A percentile compares a stretch with the other conserved stretches of the same genome.
Conservation (phyloP, 2,797 vertebrate genomes). For the Monodelphis domestica region DNA sequence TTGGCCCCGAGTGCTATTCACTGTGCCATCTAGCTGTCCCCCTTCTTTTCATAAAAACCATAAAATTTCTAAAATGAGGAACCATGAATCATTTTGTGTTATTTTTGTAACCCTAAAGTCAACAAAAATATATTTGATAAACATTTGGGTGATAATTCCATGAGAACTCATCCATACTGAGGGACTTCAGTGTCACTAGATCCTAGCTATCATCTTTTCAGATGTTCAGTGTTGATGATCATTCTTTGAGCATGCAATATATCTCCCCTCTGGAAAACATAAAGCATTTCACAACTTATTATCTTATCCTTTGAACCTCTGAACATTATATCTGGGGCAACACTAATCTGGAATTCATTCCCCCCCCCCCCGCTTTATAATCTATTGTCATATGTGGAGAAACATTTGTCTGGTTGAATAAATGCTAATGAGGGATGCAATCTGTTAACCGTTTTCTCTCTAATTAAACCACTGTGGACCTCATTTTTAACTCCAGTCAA, state of each 20-base stretch:
- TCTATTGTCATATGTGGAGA: not conserved
- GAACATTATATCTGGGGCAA: not conserved
- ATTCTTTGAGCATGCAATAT: not conserved
- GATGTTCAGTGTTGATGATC: not conserved
- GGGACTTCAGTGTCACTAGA: not conserved
- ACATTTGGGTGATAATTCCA: slow-evolving; percentile 1
- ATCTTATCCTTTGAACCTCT: not conserved
- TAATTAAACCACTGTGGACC: not conserved
- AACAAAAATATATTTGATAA: not conserved
- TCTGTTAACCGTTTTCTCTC: slow-evolving; percentile 13
- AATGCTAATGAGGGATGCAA: not conserved
- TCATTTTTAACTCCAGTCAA: slow-evolving; percentile 17
- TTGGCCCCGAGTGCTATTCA: accelerated
- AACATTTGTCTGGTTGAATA: slow-evolving; percentile 27
- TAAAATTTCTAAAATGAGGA: slow-evolving; percentile 17
- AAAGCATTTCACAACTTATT: not conserved
- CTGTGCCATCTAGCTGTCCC: not conserved
- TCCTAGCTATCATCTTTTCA: not conserved
- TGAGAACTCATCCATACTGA: not conserved
- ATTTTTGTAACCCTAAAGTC: slow-evolving; percentile 29
- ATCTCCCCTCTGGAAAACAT: not conserved
- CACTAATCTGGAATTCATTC: not conserved
- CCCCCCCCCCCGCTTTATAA: not conserved
- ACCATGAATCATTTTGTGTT: not conserved
- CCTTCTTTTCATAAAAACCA: not conserved